phyloP scores from a whole-genome alignment of 2,888 invertebrate genomes.

The Fragum fragum region DNA sequence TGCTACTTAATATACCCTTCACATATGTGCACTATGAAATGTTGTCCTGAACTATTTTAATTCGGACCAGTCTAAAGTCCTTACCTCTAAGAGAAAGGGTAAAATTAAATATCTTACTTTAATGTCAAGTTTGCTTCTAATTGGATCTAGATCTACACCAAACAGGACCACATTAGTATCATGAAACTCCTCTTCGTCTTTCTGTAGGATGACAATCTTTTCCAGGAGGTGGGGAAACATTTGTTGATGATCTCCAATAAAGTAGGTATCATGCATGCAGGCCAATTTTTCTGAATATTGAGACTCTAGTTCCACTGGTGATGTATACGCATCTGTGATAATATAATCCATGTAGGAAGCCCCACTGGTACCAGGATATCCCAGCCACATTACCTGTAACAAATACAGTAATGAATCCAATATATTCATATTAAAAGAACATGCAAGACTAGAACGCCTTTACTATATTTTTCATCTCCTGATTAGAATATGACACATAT shows the following conservation, averaged over 20 bases:
- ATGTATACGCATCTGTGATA: constrained; percentile 97
- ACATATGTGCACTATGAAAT: too few species aligned
- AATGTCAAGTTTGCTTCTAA: constrained; percentile 87
- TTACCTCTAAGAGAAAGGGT: too few species aligned
- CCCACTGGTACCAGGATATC: constrained; percentile 99
- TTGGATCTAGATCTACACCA: constrained; percentile 95
- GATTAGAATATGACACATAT: too few species aligned
- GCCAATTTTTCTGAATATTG: constrained; percentile 99
- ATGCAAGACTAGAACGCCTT: too few species aligned
- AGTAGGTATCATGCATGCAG: constrained; percentile 99
- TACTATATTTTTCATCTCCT: too few species aligned
- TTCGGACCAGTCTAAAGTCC: too few species aligned
- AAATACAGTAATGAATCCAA: too few species aligned
- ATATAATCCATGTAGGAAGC: constrained; percentile 99
- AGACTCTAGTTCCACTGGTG: constrained; percentile 92
- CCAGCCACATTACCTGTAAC: constrained; percentile 96
- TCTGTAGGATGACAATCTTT: constrained; percentile 72
- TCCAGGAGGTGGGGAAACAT: constrained; percentile 93
- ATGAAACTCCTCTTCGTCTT: constrained; percentile 63
- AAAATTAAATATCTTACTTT: constrained; percentile 9
- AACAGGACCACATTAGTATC: constrained; percentile 97
- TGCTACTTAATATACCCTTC: too few species aligned
- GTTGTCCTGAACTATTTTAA: too few species aligned
- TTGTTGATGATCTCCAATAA: constrained; percentile 98
- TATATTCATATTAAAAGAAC: too few species aligned